phyloP scores from a whole-genome alignment of 2,797 vertebrate species.

The Coluber constrictor region DNA sequence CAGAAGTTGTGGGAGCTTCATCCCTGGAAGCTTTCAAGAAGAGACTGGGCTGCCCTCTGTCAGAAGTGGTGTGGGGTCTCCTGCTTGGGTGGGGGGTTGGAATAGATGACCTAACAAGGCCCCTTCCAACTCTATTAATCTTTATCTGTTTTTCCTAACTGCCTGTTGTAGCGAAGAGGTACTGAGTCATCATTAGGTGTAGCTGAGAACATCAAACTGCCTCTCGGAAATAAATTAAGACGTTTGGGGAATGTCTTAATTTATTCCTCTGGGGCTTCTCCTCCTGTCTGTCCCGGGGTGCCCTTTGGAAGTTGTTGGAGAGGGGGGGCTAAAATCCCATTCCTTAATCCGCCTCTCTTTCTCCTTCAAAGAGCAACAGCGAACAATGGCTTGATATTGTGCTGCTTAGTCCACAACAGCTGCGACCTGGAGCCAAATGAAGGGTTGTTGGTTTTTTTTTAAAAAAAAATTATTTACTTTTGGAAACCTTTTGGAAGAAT shows the following conservation, averaged over 20 bases:
- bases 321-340: not conserved
- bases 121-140: too few relatives aligned
- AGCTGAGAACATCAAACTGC: not conserved
- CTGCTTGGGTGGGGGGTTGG: too few relatives aligned
- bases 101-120: too few relatives aligned
- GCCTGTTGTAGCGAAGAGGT: not conserved
- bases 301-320: not conserved
- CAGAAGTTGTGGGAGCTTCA: too few relatives aligned
- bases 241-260: not conserved
- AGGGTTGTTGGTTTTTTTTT: too few relatives aligned
- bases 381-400: not conserved
- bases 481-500: not conserved
- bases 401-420: not conserved
- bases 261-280: not conserved
- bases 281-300: not conserved
- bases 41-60: too few relatives aligned
- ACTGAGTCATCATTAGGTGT: not conserved
- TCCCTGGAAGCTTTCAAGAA: too few relatives aligned
- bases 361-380: not conserved
- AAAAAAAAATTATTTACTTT: not conserved
- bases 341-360: not conserved
- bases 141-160: not conserved
- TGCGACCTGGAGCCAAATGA: constrained; percentile 7
- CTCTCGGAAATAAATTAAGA: not conserved
- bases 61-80: too few relatives aligned